phyloP scores from a whole-genome alignment of 2,888 invertebrate species.

The Amiota communis region DNA sequence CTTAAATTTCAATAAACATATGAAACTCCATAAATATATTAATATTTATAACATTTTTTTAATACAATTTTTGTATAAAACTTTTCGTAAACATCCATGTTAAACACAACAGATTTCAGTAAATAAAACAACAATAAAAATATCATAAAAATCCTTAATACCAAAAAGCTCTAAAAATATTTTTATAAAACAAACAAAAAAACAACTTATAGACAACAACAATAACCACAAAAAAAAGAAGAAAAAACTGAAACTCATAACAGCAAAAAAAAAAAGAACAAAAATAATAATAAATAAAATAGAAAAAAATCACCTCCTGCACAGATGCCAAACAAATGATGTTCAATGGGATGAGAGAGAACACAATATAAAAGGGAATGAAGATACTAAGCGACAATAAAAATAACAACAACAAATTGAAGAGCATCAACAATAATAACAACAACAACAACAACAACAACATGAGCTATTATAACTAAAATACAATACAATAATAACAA shows the following conservation, averaged over 20 bases:
- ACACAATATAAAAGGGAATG: neutral
- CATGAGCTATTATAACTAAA: no score
- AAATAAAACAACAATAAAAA: neutral
- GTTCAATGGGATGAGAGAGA: constrained; percentile 15
- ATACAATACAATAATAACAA: no score
- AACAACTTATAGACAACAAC: neutral
- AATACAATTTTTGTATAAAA: no score
- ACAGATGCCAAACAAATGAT: constrained; percentile 41
- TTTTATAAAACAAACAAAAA: neutral
- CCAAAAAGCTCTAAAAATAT: no score
- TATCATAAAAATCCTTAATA: no score
- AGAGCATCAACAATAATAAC: constrained; percentile 13
- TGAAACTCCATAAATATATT: no score
- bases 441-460: neutral
- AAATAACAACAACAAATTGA: constrained; percentile 19
- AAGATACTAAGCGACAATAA: constrained; percentile 15
- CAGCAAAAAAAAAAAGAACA: neutral
- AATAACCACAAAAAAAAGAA: neutral
- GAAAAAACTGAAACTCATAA: neutral
- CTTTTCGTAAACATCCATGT: neutral
- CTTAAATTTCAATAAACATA: no score
- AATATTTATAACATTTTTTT: no score
- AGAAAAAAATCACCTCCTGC: constrained; percentile 51
- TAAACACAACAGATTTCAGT: neutral
- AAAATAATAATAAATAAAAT: constrained; percentile 37